Conservation (phyloP, 2,888 invertebrate genomes). For the Biston stratarius region DNA sequence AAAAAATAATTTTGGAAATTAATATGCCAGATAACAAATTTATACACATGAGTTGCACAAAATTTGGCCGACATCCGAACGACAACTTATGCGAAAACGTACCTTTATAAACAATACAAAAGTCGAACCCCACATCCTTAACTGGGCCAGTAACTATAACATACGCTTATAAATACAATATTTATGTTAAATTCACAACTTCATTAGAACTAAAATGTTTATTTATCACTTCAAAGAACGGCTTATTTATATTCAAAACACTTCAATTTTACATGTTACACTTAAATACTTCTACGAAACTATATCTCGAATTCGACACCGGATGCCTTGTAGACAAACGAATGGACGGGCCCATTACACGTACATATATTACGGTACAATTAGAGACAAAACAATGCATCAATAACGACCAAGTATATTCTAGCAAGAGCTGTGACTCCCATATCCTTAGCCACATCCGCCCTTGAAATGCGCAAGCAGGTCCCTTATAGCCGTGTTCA, state of each 20-base stretch:
- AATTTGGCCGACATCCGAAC: too few relatives aligned
- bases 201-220: constrained; percentile 29
- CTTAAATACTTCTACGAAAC: constrained; percentile 60
- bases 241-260: constrained; percentile 50
- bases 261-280: constrained; percentile 46
- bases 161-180: constrained; percentile 7
- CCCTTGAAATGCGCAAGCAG: constrained; percentile 32
- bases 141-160: too few relatives aligned
- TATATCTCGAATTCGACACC: constrained; percentile 70
- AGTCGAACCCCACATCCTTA: neutral
- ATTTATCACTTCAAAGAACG: constrained; percentile 35
- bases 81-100: too few relatives aligned
- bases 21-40: too few relatives aligned
- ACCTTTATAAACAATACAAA: neutral
- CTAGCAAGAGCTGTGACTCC: constrained; percentile 41
- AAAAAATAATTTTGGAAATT: too few relatives aligned
- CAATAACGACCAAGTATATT: constrained; percentile 54
- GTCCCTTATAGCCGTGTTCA: neutral
- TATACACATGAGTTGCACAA: too few relatives aligned
- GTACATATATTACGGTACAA: constrained; percentile 50
- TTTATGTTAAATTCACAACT: constrained; percentile 14
- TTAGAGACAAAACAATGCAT: constrained; percentile 66
- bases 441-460: constrained; percentile 54
- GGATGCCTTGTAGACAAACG: constrained; percentile 60
- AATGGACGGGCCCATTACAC: constrained; percentile 46